Evolutionary conservation across 2,888 invertebrate species (phyloP), one percentile per base, ranked within the genome.

Genomic region (Campopleginae sp.): DNA sequence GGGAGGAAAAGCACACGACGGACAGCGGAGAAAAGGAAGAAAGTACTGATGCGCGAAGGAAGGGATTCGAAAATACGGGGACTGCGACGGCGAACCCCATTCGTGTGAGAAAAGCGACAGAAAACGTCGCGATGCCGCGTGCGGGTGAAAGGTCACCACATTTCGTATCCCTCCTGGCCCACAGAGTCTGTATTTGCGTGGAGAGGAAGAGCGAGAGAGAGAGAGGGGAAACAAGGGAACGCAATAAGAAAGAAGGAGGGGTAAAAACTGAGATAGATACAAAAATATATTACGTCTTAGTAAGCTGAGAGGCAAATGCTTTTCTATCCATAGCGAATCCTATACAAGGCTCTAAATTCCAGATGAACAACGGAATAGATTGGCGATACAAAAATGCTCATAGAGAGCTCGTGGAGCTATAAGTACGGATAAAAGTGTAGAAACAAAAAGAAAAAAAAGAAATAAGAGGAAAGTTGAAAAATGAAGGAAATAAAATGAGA

Each of bases 61-160:
- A 85, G 79, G 85, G 86, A 77, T 81, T 82, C 76, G 76, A 77
- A 84, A 70, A 72, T 51, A 68, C 71, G 74, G 71, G 65, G 80
- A 85, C 61, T 80, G 84, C 83, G 76, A 54, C 72, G 74, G 31
- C 61, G 58, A 17, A 10, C 51, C 23, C 38, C 80, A 42, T 54
- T 31, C 42, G 71, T 42, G 70, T 14, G 61, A 46, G 66, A 44
- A 76, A 66, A 87, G 51, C 85, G 87, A 86, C 86, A 80, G 85
- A 87, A 91, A 90, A 90, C 90, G 88, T 87, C 87, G 87, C 86
- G 88, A 87, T 87, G 76, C 75, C 1, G 23, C 44, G 77, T 86
- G 86, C 70, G 85, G 87, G 88, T 88, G 88, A 88, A 89, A 92
- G 90, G 92, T 91, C 88, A 91, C 89, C 92, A 89, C 91, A 91